Evolutionary conservation across 2,797 vertebrate species (phyloP).

Genomic region (Crocodylus rhombifer): DNA sequence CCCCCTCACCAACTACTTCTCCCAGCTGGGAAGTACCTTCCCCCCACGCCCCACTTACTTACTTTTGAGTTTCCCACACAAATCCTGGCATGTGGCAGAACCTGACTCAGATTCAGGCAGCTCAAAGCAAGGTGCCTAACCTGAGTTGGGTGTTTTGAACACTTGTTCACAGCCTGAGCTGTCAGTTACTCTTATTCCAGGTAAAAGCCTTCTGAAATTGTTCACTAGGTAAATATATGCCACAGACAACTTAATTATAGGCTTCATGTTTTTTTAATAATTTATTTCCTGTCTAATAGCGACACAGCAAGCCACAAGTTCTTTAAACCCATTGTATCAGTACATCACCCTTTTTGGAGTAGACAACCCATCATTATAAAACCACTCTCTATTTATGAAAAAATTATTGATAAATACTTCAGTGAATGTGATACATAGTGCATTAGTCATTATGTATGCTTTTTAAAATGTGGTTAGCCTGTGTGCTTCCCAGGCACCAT

Average conservation of each 20-base stretch:
- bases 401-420: background rate
- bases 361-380: conserved; percentile 18
- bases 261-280: background rate
- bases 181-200: background rate
- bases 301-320: background rate
- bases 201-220: background rate
- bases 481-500: no score
- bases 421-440: no score
- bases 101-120: no score
- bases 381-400: background rate
- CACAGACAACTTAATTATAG: background rate
- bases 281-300: background rate
- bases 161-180: background rate
- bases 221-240: background rate
- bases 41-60: no score
- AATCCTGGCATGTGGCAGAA: no score
- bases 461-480: no score
- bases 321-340: background rate
- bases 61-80: no score
- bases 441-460: no score
- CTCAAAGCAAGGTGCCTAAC: no score
- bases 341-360: background rate
- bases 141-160: no score
- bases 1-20: no score
- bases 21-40: no score